phyloP scores from a whole-genome alignment of 2,888 invertebrate species.

The Leptopterna dolabrata region DNA sequence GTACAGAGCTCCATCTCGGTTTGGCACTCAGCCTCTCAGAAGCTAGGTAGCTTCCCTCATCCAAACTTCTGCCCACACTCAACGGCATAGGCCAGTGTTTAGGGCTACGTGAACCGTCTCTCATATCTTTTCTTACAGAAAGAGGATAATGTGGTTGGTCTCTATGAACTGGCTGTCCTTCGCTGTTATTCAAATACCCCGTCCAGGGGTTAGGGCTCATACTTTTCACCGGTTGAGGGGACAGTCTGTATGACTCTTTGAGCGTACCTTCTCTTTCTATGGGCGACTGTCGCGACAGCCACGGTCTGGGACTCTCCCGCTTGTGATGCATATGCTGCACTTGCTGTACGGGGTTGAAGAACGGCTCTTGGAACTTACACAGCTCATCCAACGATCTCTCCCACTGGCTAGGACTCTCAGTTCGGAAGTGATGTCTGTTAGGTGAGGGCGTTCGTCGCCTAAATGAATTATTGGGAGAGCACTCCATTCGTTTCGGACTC shows the following conservation, averaged over 20 bases:
- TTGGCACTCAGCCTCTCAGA: conserved; percentile 46
- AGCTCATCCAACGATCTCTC: conserved; percentile 36
- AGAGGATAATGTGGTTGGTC: conserved; percentile 22
- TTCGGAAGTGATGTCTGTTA: conserved; percentile 1
- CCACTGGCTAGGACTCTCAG: conserved; percentile 43
- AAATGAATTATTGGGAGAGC: conserved; percentile 43
- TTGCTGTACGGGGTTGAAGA: conserved; percentile 32
- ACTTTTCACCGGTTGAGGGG: conserved; percentile 4
- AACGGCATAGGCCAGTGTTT: conserved; percentile 41
- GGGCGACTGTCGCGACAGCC: conserved; percentile 44
- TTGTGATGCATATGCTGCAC: conserved; percentile 28
- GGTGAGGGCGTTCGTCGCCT: conserved; percentile 44
- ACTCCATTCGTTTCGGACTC: conserved; percentile 40
- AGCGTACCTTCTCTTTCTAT: conserved; percentile 32
- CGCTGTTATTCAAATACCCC: conserved; percentile 6
- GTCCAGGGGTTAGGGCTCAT: conserved; percentile 33
- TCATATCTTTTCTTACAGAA: conserved; percentile 29
- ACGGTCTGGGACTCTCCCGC: conserved; percentile 46
- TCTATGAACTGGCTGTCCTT: conserved; percentile 4
- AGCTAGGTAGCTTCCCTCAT: conserved; percentile 42
- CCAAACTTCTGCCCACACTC: conserved; percentile 38
- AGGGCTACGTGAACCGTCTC: conserved; percentile 42
- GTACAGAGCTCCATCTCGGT: conserved; percentile 49
- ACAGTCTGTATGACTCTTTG: conserved; percentile 13
- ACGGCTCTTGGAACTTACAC: conserved; percentile 45